These are phyloP conservation scores for Ranitomeya variabilis DNA, from an alignment of 2,113 vertebrate genomes.

Conservation along the genomic window DNA sequence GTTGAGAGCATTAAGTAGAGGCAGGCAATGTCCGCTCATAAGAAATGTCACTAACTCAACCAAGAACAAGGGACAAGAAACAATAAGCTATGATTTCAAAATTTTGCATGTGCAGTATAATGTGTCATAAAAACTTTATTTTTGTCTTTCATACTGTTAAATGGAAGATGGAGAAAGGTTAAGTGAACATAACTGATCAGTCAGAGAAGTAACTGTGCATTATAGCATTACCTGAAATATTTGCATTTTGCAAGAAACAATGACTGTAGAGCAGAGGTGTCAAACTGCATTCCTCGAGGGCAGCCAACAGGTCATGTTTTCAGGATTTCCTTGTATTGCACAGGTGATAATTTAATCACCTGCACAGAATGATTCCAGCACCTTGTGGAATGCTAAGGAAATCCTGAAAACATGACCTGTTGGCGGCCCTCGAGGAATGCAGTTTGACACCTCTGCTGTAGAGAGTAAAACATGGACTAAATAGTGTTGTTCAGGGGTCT, in stretches of 20 bases:
- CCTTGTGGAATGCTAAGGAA: no score
- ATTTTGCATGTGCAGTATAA: background rate
- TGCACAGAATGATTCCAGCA: no score
- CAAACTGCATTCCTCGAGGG: no score
- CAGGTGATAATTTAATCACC: no score
- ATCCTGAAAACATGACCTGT: no score
- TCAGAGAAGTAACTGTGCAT: background rate
- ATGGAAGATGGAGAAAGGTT: background rate
- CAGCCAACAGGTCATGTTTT: no score
- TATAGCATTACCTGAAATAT: background rate
- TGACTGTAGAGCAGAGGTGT: background rate
- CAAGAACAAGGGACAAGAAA: background rate
- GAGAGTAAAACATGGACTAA: no score
- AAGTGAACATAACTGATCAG: background rate
- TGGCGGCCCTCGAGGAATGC: no score
- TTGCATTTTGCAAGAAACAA: background rate
- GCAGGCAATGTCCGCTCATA: background rate
- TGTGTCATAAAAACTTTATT: background rate
- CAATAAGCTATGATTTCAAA: background rate
- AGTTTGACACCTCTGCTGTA: no score
- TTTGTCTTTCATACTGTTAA: background rate
- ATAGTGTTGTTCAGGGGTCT: no score
- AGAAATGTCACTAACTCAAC: constrained; percentile 12
- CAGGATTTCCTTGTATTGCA: no score
- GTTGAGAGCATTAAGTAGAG: background rate